Evolutionary conservation across 2,888 invertebrate genomes (phyloP), one percentile per base, ranked within the genome.

Genomic region (Ephialtes manifestator): DNA sequence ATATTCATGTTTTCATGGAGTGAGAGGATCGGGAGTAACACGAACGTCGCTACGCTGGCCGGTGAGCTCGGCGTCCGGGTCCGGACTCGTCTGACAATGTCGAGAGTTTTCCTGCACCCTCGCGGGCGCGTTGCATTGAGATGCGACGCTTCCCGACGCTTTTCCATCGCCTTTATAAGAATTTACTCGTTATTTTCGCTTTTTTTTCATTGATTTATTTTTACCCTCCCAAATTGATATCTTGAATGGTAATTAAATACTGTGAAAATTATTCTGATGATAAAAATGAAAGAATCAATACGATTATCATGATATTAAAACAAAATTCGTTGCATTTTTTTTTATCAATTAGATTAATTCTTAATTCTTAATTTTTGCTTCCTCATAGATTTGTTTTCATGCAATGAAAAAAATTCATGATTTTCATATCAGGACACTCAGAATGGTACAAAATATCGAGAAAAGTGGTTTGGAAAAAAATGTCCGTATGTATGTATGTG

Each of bases 1-100:
- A 75, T 75, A 75, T 75, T 75, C 74, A 75, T 75, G 63, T 63
- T 75, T 75, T 75, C 74, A 75, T 75, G 74, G 58, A 46, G 53
- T 53, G 55, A 35, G 55, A 51, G 71, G 53, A 48, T 43, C 58
- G 58, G 24, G 15, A 43, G 31, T 39, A 28, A 48, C 48, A 28
- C 70, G 71, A 53, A n/a, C 31, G 60, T 48, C 28, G 60, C 46
- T 60, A 15, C 39, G 46, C 46, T 46, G 58, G n/a, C 46, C 46
- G 60, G 28, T 60, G 74, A 74, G 28, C 60, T 48, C 43, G n/a
- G 31, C 46, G 60, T 74, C 74, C 58, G 60, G 28, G 74, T 28
- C 74, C 60, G 60, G 60, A 74, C 60, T 60, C 60, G 60, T 74
- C 74, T 74, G 74, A 74, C 74, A 74, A 48, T 60, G 74, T 74